Evolutionary conservation across 2,797 vertebrate genomes (phyloP).

Genomic region (Cryptoblepharus egeriae): DNA sequence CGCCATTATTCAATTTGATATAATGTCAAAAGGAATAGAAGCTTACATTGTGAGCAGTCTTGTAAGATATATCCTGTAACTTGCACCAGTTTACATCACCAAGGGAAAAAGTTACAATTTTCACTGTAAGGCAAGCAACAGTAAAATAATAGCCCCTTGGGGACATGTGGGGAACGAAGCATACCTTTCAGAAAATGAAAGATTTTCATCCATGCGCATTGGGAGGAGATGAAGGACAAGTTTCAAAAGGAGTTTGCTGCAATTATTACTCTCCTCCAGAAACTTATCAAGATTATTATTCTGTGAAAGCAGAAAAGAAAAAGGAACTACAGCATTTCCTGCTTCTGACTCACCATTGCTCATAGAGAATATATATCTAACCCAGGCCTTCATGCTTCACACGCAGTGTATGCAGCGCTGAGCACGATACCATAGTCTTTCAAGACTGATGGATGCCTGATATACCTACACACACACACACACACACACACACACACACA

Average conservation of each 20-base stretch:
- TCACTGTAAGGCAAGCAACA: constrained; percentile 46
- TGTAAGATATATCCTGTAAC: constrained; percentile 25
- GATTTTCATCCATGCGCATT: constrained; percentile 27
- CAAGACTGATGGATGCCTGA: too few species aligned
- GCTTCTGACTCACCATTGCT: constrained; percentile 6
- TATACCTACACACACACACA: too few species aligned
- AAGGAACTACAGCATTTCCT: background rate
- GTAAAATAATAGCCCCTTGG: constrained; percentile 34
- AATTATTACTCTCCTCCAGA: constrained; percentile 37
- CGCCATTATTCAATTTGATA: background rate
- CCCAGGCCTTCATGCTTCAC: too few species aligned
- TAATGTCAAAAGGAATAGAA: background rate
- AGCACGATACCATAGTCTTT: too few species aligned
- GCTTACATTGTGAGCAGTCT: constrained; percentile 16
- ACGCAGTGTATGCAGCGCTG: too few species aligned
- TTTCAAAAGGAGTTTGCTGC: constrained; percentile 22
- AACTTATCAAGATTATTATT: background rate
- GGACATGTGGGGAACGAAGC: constrained; percentile 14
- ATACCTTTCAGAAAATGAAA: background rate
- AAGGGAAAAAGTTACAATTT: constrained; percentile 30
- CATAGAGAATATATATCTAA: too few species aligned
- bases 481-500: too few species aligned
- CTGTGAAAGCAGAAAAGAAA: constrained; percentile 43
- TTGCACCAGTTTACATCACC: constrained; percentile 35
- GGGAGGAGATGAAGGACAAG: constrained; percentile 35